These are phyloP conservation scores for Microplitis mediator DNA, from an alignment of 1,140 invertebrate species.

Conservation along the genomic window DNA sequence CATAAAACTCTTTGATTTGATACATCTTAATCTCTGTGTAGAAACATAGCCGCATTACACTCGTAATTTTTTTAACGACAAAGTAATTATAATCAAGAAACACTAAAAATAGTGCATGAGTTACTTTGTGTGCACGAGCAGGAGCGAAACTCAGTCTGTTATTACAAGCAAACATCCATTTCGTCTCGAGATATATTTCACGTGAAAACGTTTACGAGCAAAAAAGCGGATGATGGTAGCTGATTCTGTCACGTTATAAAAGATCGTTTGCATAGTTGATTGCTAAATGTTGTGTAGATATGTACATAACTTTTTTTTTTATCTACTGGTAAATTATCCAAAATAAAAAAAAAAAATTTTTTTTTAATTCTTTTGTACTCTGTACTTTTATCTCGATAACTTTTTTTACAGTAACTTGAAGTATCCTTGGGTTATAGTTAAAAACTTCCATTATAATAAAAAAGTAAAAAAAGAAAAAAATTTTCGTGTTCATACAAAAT, in stretches of 20 bases:
- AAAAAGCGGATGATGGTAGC: constrained; percentile 33
- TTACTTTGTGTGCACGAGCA: neutral
- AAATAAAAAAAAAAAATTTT: neutral
- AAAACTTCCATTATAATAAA: no score
- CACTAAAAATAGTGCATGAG: no score
- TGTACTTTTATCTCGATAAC: no score
- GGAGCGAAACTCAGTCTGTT: neutral
- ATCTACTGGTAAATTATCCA: neutral
- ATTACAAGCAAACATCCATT: neutral
- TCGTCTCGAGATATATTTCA: constrained; percentile 2
- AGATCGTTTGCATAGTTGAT: constrained; percentile 52
- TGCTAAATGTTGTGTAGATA: constrained; percentile 33
- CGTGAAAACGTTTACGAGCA: constrained; percentile 47
- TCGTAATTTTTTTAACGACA: no score
- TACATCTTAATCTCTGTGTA: no score
- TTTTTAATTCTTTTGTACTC: neutral
- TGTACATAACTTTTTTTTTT: neutral
- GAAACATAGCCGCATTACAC: no score
- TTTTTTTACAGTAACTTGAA: no score
- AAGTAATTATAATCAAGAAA: no score
- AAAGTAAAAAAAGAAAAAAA: no score
- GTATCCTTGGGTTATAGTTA: no score
- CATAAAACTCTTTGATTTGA: no score
- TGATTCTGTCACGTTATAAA: constrained; percentile 38
- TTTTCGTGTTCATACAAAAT: no score